Percentiles rank a stretch among this genome's conserved stretches.
phyloP scores from a whole-genome alignment of 2,888 invertebrate genomes.

The Cephus pygmeus region DNA sequence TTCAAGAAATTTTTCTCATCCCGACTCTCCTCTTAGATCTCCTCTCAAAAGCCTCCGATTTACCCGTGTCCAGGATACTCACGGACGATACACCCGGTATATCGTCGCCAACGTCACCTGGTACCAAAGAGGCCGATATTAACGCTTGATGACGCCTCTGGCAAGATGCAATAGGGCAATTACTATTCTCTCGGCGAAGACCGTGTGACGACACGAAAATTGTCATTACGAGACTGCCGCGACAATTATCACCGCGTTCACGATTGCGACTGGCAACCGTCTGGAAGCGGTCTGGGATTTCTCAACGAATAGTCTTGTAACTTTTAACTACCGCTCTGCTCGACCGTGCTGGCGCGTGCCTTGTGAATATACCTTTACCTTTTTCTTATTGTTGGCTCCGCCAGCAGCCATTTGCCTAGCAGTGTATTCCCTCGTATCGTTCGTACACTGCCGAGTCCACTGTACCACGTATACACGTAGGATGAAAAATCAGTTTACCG shows the following conservation, averaged over 20 bases:
- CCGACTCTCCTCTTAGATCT: not conserved
- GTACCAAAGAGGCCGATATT: not conserved
- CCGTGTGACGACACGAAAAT: slow-evolving; percentile 61
- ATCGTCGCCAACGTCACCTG: slow-evolving; percentile 22
- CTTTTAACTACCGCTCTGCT: slow-evolving; percentile 56
- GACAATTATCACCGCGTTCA: slow-evolving; percentile 64
- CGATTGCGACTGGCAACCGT: slow-evolving; percentile 63
- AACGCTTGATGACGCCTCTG: slow-evolving; percentile 42
- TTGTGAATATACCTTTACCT: not conserved
- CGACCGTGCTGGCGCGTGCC: not conserved
- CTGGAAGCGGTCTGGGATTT: slow-evolving; percentile 64
- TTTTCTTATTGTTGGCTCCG: not conserved
- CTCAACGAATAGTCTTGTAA: slow-evolving; percentile 64
- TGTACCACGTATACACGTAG: not conserved
- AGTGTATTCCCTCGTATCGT: not conserved
- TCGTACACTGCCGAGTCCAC: not conserved
- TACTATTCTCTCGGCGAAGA: slow-evolving; percentile 40
- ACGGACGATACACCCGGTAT: slow-evolving; percentile 11
- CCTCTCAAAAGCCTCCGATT: not conserved
- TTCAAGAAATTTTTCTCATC: not conserved
- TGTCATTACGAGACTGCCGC: slow-evolving; percentile 58
- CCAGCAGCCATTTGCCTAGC: not conserved
- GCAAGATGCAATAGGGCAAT: slow-evolving; percentile 59
- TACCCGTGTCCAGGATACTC: not conserved
- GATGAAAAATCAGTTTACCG: not conserved